Percentiles rank a stretch among this genome's conserved stretches.
phyloP scores from a whole-genome alignment of 37 sponge, comb jelly and placozoan species.

The Beroe ovata region DNA sequence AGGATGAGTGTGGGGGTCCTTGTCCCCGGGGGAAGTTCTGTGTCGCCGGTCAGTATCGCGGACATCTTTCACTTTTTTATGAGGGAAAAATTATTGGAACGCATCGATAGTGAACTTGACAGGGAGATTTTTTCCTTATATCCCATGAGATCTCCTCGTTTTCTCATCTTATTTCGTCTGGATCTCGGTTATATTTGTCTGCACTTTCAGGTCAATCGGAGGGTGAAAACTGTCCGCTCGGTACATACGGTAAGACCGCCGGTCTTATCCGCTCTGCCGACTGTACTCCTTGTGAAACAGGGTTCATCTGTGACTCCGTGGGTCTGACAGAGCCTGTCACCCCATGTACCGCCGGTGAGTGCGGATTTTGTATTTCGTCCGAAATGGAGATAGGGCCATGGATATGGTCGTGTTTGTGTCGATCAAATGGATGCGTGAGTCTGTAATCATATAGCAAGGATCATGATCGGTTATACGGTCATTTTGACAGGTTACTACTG shows the following conservation, averaged over 20 bases:
- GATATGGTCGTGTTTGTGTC: no score
- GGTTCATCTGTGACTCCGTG: not conserved
- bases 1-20: constrained; percentile 49
- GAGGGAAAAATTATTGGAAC: no score
- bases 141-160: no score
- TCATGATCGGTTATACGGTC: not conserved
- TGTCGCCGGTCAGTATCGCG: not conserved
- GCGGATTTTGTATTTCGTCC: no score
- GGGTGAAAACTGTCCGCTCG: constrained; percentile 41
- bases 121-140: no score
- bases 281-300: not conserved
- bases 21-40: constrained; percentile 62
- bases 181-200: no score
- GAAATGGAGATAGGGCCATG: no score
- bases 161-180: no score
- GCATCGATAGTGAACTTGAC: no score
- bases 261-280: not conserved
- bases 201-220: constrained; percentile 60
- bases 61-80: no score
- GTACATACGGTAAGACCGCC: constrained; percentile 26
- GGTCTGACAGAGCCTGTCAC: constrained; percentile 28
- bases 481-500: constrained; percentile 16
- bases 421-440: no score
- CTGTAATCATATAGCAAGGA: no score
- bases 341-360: constrained; percentile 25